Conservation (phyloP, 2,888 invertebrate genomes). For the Sarcophaga carnaria region DNA sequence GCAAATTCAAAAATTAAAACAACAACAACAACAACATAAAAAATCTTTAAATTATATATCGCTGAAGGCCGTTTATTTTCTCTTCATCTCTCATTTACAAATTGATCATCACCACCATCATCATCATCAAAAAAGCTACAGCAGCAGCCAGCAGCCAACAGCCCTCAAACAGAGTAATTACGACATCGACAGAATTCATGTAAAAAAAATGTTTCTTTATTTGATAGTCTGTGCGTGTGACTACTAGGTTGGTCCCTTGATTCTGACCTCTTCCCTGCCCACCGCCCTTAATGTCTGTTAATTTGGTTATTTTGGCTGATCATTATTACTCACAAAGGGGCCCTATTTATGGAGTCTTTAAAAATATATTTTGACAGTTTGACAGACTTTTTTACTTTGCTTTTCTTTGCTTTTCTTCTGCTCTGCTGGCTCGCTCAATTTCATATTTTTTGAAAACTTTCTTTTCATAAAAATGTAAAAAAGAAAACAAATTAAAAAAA, state of each 20-base stretch:
- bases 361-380: slow-evolving; percentile 69
- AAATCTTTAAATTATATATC: background rate
- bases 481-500: too few species aligned
- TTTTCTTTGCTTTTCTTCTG: background rate
- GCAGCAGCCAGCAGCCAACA: background rate
- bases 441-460: background rate
- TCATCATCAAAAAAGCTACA: background rate
- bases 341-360: slow-evolving; percentile 58
- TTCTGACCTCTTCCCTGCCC: background rate
- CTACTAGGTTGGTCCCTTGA: background rate
- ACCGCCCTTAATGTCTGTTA: background rate
- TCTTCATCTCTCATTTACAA: background rate
- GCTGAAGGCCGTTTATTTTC: slow-evolving; percentile 1
- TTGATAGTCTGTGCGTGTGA: background rate
- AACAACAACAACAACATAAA: background rate
- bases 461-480: background rate
- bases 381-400: slow-evolving; percentile 60
- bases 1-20: background rate
- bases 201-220: background rate
- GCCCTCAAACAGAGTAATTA: background rate
- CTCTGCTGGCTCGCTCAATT: background rate
- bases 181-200: background rate
- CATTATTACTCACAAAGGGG: slow-evolving; percentile 27
- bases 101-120: background rate
- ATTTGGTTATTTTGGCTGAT: slow-evolving; percentile 1